Base-by-base conservation (phyloP, 2,113 vertebrate genomes). In the Numenius arquata region DNA sequence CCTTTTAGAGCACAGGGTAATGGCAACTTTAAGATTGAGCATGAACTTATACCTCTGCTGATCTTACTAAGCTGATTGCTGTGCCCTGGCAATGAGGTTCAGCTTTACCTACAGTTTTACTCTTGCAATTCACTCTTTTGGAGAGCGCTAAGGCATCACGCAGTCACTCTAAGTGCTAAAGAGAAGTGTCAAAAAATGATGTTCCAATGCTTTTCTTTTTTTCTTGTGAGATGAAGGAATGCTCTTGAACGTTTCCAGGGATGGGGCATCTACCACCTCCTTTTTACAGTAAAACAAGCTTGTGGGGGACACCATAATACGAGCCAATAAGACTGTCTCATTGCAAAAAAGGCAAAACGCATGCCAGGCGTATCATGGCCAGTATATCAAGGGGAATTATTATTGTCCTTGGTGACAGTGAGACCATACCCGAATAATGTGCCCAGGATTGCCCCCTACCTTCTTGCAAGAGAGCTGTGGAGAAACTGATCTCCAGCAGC, bases 1-100 rank as follows among this genome's bases (percentile, higher is more conserved):
- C 25, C 15, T 74, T 85, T 77, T 47, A 68, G 34, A 73, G n/a
- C 43, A 21, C 11, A 40, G 16, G 55, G 16, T n/a, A 85, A 72
- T 20, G 5, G 2, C 50, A 87, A 6, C 27, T 86, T 81, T 7
- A 38, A 91, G 84, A 89, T 15, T 41, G 6, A 67, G 4, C 29
- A 26, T 47, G 6, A 79, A 59, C 85, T 59, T 65, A n/a, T 55
- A 71, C 16, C 7, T 41, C 1, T n/a, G 12, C 45, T 0, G 0
- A 30, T 88, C 26, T 29, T 50, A 34, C 11, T 32, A 59, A 67
- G 12, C 18, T 79, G 8, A 9, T 58, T 71, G 5, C 55, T 41
- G 41, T 82, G 32, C 29, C 62, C 19, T 58, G 41, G 25, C 12
- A 55, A 41, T 25, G 25, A 48, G 7, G 9, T 77, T 74, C 36